Evolutionary conservation across 2,113 vertebrate species (phyloP).

Genomic region (Riparia riparia): DNA sequence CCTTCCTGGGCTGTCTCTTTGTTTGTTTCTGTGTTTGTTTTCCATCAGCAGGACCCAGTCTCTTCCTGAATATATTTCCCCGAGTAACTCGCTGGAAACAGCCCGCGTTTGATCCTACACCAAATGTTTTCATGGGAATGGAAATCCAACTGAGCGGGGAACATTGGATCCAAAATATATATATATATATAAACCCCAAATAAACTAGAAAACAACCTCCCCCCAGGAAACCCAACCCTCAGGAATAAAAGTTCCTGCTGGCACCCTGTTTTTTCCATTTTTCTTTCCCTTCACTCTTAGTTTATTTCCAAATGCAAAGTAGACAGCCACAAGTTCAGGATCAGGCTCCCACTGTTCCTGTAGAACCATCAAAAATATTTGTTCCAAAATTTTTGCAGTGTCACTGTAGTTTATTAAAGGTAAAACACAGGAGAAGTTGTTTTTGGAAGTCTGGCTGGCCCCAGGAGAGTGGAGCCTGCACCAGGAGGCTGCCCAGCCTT

Average conservation of each 20-base stretch:
- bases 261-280: background rate
- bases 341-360: background rate
- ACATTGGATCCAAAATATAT: background rate
- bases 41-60: background rate
- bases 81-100: background rate
- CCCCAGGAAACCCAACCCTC: background rate
- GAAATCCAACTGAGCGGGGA: background rate
- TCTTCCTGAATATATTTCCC: background rate
- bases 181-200: background rate
- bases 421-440: rapidly evolving
- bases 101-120: background rate
- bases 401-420: background rate
- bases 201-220: background rate
- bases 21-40: constrained; percentile 25
- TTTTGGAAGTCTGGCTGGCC: background rate
- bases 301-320: background rate
- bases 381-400: background rate
- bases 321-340: background rate
- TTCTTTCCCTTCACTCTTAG: background rate
- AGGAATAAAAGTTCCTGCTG: background rate
- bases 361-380: background rate
- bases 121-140: background rate
- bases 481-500: background rate
- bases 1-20: background rate
- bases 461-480: background rate